Evolutionary conservation across 2,888 invertebrate genomes (phyloP).

Genomic region (Oconnorella tubifera): DNA sequence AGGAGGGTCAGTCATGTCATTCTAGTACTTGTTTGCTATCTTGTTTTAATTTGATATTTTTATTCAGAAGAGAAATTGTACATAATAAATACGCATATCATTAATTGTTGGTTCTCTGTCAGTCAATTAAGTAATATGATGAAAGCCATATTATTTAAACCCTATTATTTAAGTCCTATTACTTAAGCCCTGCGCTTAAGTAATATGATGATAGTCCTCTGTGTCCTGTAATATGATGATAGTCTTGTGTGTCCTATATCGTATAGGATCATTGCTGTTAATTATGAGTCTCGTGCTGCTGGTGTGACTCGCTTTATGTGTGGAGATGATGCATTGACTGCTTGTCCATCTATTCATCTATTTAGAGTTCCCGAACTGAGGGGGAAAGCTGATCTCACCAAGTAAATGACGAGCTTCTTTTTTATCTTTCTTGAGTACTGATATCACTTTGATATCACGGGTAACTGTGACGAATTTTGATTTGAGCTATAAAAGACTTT

Average conservation of each 20-base stretch:
- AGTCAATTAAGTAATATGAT: no score
- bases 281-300: constrained; percentile 85
- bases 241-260: background rate
- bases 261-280: constrained; percentile 77
- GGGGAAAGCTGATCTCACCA: constrained; percentile 90
- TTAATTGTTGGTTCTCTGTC: no score
- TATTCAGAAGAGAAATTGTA: background rate
- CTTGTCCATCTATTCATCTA: constrained; percentile 81
- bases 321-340: constrained; percentile 82
- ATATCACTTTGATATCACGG: no score
- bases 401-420: constrained; percentile 65
- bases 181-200: no score
- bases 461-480: no score
- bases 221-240: no score
- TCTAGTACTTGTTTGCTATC: background rate
- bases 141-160: no score
- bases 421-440: no score
- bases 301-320: constrained; percentile 88
- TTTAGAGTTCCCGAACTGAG: constrained; percentile 79
- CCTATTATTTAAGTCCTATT: no score
- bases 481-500: no score
- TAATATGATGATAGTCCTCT: no score
- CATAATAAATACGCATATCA: no score
- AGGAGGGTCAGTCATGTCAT: constrained; percentile 75
- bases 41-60: background rate